phyloP scores from a whole-genome alignment of 2,888 invertebrate species.

The Himalopsyche tibetana region DNA sequence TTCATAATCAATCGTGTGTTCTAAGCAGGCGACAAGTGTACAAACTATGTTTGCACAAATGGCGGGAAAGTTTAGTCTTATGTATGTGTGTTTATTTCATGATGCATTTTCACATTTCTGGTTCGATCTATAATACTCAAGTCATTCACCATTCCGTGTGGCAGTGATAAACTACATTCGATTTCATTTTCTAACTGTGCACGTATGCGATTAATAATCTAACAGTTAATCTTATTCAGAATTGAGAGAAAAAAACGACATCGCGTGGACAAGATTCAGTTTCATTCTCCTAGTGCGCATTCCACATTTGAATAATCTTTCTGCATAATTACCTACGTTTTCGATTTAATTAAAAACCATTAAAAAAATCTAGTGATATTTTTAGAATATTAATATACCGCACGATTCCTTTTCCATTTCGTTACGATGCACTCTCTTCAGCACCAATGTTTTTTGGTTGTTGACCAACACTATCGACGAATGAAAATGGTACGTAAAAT shows the following conservation, averaged over 20 bases:
- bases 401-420: not conserved
- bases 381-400: too few relatives aligned
- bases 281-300: not conserved
- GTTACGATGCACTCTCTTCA: constrained; percentile 1
- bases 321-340: not conserved
- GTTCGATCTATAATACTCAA: not conserved
- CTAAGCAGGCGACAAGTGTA: not conserved
- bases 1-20: not conserved
- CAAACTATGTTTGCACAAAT: constrained; percentile 13
- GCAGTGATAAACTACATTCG: not conserved
- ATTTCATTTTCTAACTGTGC: not conserved
- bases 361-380: not conserved
- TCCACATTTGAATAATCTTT: not conserved
- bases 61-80: constrained; percentile 1
- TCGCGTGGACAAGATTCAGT: not conserved
- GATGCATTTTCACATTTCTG: not conserved
- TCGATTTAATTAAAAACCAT: not conserved
- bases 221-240: not conserved
- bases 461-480: not conserved
- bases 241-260: not conserved
- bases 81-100: not conserved
- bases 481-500: constrained; percentile 9
- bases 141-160: not conserved
- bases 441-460: constrained; percentile 4
- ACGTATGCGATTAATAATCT: not conserved